Evolutionary conservation across 2,888 invertebrate genomes (phyloP).

Genomic region (Polia nebulosa): DNA sequence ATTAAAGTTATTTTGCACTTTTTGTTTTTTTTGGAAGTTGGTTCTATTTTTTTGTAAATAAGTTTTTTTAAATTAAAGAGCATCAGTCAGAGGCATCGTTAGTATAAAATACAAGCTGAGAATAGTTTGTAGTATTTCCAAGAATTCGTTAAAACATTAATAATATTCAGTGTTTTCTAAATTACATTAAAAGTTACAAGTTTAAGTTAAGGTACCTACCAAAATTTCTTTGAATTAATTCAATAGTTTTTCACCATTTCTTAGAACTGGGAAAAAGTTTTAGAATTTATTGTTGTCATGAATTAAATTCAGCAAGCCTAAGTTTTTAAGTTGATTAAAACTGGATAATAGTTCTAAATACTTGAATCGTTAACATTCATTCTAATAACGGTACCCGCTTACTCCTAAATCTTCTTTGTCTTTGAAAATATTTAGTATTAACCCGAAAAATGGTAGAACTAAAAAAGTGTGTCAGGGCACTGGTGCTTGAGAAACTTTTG

Average conservation of each 20-base stretch:
- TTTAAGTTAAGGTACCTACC: conserved; percentile 2
- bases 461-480: too few species aligned
- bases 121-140: conserved; percentile 1
- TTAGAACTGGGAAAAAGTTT: conserved; percentile 8
- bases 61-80: too few species aligned
- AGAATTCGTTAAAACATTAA: conserved; percentile 4
- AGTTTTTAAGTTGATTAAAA: conserved; percentile 42
- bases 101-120: neutral
- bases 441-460: neutral
- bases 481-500: neutral
- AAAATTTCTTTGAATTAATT: conserved; percentile 20
- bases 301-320: conserved; percentile 23
- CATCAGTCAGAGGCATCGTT: too few species aligned
- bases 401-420: neutral
- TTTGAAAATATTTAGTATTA: neutral
- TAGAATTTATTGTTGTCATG: conserved; percentile 27
- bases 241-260: conserved; percentile 16
- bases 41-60: too few species aligned
- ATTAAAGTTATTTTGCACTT: too few species aligned
- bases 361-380: conserved; percentile 16
- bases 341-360: conserved; percentile 40
- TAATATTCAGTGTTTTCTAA: conserved; percentile 28
- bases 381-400: conserved; percentile 7
- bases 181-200: conserved; percentile 36
- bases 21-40: too few species aligned